Base-by-base conservation (phyloP, 2,888 invertebrate genomes). In the Lasioglossum malachurum region DNA sequence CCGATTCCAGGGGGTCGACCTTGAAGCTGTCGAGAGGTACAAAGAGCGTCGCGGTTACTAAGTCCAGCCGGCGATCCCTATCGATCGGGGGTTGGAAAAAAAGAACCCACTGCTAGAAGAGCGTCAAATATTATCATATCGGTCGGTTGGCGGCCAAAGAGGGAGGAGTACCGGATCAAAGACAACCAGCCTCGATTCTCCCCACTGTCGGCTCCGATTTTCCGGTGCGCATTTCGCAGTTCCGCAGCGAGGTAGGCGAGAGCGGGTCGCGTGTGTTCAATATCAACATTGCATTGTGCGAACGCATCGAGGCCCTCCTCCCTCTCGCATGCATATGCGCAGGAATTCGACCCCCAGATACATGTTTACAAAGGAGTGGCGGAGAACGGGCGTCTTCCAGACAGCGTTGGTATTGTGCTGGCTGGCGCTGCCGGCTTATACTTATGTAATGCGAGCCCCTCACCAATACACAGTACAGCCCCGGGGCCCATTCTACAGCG, bases 361-460 rank as follows among this genome's bases (percentile, higher is more conserved):
- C 82, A 82, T 90, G 91, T 91, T 92, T 93, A 87, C 91, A 86
- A 88, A 87, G 83, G 81, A 84, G 86, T 64, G 84, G 57, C 79
- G 78, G 35, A 57, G 77, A 86, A 64, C 88, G 86, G 87, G 84
- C 88, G 87, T 90, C 90, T 90, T 89, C 84, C 80, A 89, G 91
- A 92, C 90, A 92, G 90, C 91, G 81, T 83, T 85, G 89, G 90
- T 90, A 93, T 93, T 93, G 91, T 93, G 85, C 87, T 31, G 76
- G 60, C 78, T 19, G 69, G 38, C 10, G 81, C 75, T 86, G 88
- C 84, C 87, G 91, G 91, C 88, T 93, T 91, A 90, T 90, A 92
- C 90, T 92, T 92, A 91, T 90, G 93, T 93, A 93, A 93, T 86
- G 88, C 80, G 90, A 93, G 91, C 90, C 69, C 88, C 80, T 78